A percentile compares a stretch with the other conserved stretches of the same genome.
Conservation (phyloP, 1,140 invertebrate genomes). For the Carcinoscorpius rotundicauda region DNA sequence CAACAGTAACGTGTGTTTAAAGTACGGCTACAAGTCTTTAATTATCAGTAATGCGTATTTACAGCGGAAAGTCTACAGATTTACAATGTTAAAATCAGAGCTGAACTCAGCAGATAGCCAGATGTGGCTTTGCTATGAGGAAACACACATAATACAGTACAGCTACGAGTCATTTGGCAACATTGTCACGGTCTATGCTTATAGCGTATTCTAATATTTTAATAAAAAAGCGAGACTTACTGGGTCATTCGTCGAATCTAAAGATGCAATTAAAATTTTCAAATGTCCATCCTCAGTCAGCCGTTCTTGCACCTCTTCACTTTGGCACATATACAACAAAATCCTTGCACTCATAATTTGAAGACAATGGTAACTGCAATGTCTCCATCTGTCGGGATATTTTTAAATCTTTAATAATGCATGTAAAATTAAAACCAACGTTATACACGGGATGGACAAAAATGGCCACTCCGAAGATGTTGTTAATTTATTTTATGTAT, state of each 20-base stretch:
- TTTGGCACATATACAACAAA: constrained; percentile 48
- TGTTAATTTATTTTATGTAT: background rate
- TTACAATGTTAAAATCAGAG: too few relatives aligned
- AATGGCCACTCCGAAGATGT: background rate
- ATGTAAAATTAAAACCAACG: background rate
- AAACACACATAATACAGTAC: too few relatives aligned
- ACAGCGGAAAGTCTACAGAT: too few relatives aligned
- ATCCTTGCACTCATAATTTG: constrained; percentile 50
- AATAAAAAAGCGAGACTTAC: constrained; percentile 31
- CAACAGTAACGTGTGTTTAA: too few relatives aligned
- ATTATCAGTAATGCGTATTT: too few relatives aligned
- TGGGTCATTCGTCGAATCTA: constrained; percentile 52
- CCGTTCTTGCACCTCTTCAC: constrained; percentile 38
- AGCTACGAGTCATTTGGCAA: too few relatives aligned
- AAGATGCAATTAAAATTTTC: constrained; percentile 44
- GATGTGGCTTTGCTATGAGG: too few relatives aligned
- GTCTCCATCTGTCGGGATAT: constrained; percentile 38
- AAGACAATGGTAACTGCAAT: constrained; percentile 53
- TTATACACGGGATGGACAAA: constrained; percentile 5
- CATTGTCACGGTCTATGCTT: too few relatives aligned
- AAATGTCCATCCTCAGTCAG: constrained; percentile 44
- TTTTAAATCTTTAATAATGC: background rate
- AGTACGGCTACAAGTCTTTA: too few relatives aligned
- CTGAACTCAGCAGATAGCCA: too few relatives aligned
- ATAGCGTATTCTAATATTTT: too few relatives aligned